Evolutionary conservation across 2,888 invertebrate species (phyloP).

Genomic region (Brachynemurus nebulosus): DNA sequence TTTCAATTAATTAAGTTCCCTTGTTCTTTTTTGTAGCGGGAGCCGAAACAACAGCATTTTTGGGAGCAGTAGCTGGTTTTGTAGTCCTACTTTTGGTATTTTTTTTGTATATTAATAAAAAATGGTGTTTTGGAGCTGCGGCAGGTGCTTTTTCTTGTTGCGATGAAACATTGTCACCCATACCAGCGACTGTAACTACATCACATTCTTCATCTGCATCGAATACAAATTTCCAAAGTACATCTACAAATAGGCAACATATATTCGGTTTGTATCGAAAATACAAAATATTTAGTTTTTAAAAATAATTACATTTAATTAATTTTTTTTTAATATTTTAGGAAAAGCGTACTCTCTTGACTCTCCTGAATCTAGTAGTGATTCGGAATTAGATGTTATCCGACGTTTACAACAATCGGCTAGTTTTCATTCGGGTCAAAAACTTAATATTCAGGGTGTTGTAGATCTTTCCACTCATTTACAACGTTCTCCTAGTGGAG

Average conservation of each 20-base stretch:
- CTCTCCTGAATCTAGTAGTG: conserved; percentile 54
- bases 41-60: conserved; percentile 75
- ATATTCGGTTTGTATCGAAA: conserved; percentile 1
- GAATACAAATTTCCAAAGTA: not conserved
- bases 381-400: conserved; percentile 48
- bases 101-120: conserved; percentile 75
- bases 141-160: conserved; percentile 46
- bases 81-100: conserved; percentile 70
- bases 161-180: conserved; percentile 35
- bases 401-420: conserved; percentile 36
- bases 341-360: conserved; percentile 48
- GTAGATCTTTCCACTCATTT: not conserved
- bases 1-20: too few species aligned
- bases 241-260: not conserved
- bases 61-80: conserved; percentile 76
- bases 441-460: not conserved
- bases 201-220: not conserved
- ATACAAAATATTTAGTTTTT: not conserved
- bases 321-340: conserved; percentile 20
- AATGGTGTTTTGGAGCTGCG: conserved; percentile 51
- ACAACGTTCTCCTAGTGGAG: not conserved
- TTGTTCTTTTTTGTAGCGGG: conserved; percentile 42
- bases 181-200: conserved; percentile 27
- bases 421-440: conserved; percentile 22
- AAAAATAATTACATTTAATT: not conserved